Evolutionary conservation across 2,113 vertebrate genomes (phyloP).

Genomic region (Casuarius casuarius): DNA sequence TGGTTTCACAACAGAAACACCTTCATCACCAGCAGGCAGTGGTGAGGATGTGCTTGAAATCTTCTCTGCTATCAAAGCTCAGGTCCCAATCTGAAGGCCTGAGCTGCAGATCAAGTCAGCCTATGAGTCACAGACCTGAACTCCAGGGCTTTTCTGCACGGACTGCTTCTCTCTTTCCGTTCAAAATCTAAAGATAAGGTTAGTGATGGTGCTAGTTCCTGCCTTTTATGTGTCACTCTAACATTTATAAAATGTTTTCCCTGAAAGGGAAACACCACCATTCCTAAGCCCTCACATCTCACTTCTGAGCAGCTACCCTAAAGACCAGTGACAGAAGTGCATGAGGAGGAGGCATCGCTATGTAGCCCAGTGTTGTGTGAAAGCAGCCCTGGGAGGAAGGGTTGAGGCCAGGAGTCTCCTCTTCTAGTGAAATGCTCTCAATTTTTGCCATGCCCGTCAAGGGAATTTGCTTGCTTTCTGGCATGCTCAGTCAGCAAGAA

Average conservation of each 20-base stretch:
- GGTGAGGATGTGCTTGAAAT: not conserved
- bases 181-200: not conserved
- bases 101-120: not conserved
- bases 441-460: not conserved
- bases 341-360: not conserved
- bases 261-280: not conserved
- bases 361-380: not conserved
- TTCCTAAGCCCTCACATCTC: accelerated
- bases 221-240: not conserved
- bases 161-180: not conserved
- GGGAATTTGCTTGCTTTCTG: not conserved
- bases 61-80: not conserved
- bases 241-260: not conserved
- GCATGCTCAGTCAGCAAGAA: not conserved
- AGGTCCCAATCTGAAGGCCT: not conserved
- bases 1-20: not conserved
- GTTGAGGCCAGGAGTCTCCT: not conserved
- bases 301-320: not conserved
- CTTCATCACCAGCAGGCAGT: not conserved
- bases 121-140: not conserved
- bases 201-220: not conserved
- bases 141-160: not conserved
- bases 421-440: not conserved
- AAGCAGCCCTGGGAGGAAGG: not conserved
- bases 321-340: not conserved